phyloP scores from a whole-genome alignment of 2,888 invertebrate genomes.

The Habroteleia sp. region DNA sequence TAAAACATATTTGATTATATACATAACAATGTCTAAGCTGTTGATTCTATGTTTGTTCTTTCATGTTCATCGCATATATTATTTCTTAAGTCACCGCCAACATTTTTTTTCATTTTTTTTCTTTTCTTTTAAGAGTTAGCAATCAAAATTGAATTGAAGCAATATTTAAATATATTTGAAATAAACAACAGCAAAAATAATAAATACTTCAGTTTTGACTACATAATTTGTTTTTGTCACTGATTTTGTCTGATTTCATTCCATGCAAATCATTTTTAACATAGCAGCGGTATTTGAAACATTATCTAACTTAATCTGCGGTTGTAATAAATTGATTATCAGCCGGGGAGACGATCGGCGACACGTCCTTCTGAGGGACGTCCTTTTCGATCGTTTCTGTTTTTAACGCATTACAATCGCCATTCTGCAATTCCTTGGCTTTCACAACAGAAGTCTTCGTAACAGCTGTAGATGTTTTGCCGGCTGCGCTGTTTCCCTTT shows the following conservation, averaged over 20 bases:
- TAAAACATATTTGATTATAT: slow-evolving; percentile 75
- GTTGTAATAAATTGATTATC: slow-evolving; percentile 78
- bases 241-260: slow-evolving; percentile 46
- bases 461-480: slow-evolving; percentile 58
- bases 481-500: slow-evolving; percentile 56
- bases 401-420: slow-evolving; percentile 70
- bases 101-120: slow-evolving; percentile 3
- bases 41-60: slow-evolving; percentile 56
- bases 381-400: slow-evolving; percentile 72
- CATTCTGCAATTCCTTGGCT: slow-evolving; percentile 72
- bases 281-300: slow-evolving; percentile 3
- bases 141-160: slow-evolving; percentile 52
- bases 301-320: slow-evolving; percentile 72
- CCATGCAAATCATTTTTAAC: slow-evolving; percentile 14
- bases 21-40: slow-evolving; percentile 75
- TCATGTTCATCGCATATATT: slow-evolving; percentile 59
- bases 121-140: slow-evolving; percentile 18
- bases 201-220: slow-evolving; percentile 64
- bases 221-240: slow-evolving; percentile 42
- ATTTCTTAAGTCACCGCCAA: slow-evolving; percentile 56
- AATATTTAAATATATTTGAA: slow-evolving; percentile 55
- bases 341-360: slow-evolving; percentile 78
- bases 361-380: slow-evolving; percentile 82
- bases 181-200: slow-evolving; percentile 58
- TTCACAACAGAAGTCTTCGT: slow-evolving; percentile 57